Conservation (phyloP, 1,140 invertebrate genomes). For the Saccostrea cuccullata region DNA sequence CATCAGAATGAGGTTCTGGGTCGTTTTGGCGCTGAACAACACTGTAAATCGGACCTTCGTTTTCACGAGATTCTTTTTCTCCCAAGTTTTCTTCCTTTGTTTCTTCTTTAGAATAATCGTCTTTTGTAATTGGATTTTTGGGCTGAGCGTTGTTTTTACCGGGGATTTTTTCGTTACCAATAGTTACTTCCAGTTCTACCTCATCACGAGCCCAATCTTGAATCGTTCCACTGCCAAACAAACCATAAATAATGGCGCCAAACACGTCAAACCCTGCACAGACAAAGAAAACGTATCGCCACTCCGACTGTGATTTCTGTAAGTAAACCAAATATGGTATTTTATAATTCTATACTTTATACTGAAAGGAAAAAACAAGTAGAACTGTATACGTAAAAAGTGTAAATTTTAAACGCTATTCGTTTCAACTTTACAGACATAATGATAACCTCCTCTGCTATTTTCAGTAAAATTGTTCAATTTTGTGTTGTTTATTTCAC, state of each 20-base stretch:
- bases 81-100: neutral
- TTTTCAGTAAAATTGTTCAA: too few species aligned
- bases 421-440: too few species aligned
- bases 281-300: slow-evolving; percentile 86
- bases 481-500: too few species aligned
- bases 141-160: neutral
- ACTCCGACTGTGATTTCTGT: slow-evolving; percentile 80
- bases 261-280: slow-evolving; percentile 84
- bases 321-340: neutral
- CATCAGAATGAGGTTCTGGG: neutral
- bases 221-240: slow-evolving; percentile 89
- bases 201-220: slow-evolving; percentile 84
- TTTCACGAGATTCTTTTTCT: neutral
- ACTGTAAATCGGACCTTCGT: neutral
- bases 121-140: neutral
- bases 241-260: slow-evolving; percentile 84
- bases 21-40: neutral
- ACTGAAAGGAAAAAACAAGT: too few species aligned
- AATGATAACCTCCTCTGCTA: too few species aligned
- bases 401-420: too few species aligned
- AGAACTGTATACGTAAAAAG: too few species aligned
- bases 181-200: neutral
- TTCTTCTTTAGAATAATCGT: neutral
- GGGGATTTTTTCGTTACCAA: neutral
- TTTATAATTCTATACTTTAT: too few species aligned